Base-by-base conservation (phyloP, 1,140 invertebrate species). In the Zaprionus lachaisei region DNA sequence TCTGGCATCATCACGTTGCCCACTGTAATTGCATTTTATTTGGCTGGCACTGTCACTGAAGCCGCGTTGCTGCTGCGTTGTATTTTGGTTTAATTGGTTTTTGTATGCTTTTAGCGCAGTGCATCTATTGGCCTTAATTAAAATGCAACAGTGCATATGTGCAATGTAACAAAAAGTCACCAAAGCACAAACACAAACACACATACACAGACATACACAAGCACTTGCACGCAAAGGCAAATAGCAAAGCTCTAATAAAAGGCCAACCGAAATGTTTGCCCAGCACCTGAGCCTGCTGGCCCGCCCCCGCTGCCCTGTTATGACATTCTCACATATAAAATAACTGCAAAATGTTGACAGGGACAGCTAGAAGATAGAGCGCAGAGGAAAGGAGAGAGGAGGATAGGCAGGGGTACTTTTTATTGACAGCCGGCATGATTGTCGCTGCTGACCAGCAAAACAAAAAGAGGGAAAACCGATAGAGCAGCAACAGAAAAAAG, bases 21-120 rank as follows among this genome's bases (percentile, higher is more conserved):
- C 34, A 55, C 44, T 66, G 78, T 82, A 89, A 89, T 89, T 90
- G 85, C 85, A 85, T 90, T 89, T 89, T 90, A 89, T 89, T 81
- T 80, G 70, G 67, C 17, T 63, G 66, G 12, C 54, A 17, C 49
- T 73, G 70, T 47, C n/a, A 11, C n/a, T 17, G n/a, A 7, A 17
- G 41, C 41, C 17, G 41, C 38, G n/a, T 63, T 62, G 49, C 37
- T 44, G 38, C 44, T 22, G 75, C 78, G n/a, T 17, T 17, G 41
- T 89, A 81, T 87, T 84, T 81, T 89, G 84, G 84, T 89, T 89
- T 89, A 89, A 89, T 89, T 90, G 85, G 79, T 89, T 89, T 89
- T 81, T 70, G 68, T 70, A 72, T 81, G 79, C 79, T 86, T 66
- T 70, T 74, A 70, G 72, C 75, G 72, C 72, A 72, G 61, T 7